Evolutionary conservation across 2,797 vertebrate genomes (phyloP), one percentile per base, ranked within the genome.

Genomic region (Halcyon leucocephala): DNA sequence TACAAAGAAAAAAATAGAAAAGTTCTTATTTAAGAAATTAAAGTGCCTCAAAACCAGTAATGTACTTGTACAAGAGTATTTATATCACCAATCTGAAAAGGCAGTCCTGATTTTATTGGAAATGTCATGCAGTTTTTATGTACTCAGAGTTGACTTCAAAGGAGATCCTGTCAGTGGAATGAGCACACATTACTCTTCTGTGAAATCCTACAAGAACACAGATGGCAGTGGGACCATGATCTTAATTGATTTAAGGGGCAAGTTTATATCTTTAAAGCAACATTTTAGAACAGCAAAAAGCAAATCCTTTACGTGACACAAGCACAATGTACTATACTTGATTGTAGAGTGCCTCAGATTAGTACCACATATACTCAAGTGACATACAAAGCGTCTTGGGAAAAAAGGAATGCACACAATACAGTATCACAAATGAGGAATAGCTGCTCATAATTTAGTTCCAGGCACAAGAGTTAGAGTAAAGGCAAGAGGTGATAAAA

Each of bases 201-300:
- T 89, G 54, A 90, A 96, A 88, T 79, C 80, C 65, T 78, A 73
- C 76, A 93, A 67, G 91, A 85, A 94, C 73, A 91, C 80, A 95
- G 77, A 94, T 82, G 77, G 82, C 86, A 95, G 60, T 26, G 49
- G 95, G 62, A 94, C 82, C 88, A 84, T 67, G 82, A 87, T 93
- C 91, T 87, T 93, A 92, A 92, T 39, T 74, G 86, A 95, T 95
- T 89, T 94, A 93, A 92, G 71, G 44, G 77, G 54, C 74, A 84
- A 77, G n/a, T 91, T 96, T 93, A 18, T 93, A 79, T 49, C 67
- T 96, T 86, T 85, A 84, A 80, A 88, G 58, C 28, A 28, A 48
- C 46, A 71, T 92, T 93, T 86, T 44, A 89, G 51, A 93, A 86
- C 39, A 74, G 85, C 42, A 82, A 93, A 95, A 94, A 86, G 57